A percentile compares a stretch with the other conserved stretches of the same genome.
These are phyloP conservation scores for Menura novaehollandiae DNA, from an alignment of 2,113 vertebrate species.

Conservation along the genomic window DNA sequence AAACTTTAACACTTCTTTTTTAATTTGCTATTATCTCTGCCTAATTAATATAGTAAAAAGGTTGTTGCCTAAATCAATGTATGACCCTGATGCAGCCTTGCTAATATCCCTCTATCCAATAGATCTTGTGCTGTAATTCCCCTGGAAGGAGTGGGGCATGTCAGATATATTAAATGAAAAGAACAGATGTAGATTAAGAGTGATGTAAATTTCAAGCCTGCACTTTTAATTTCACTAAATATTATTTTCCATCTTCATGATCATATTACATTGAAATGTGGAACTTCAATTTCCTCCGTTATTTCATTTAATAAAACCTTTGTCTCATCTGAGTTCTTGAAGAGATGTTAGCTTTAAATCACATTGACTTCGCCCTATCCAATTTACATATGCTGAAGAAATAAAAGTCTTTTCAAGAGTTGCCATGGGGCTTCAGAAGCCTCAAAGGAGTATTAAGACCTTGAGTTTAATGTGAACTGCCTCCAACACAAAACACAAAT, in stretches of 20 bases:
- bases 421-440: conserved; percentile 54
- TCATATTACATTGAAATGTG: conserved; percentile 61
- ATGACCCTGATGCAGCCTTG: neutral
- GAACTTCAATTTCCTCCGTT: conserved; percentile 67
- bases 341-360: conserved; percentile 75
- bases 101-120: conserved; percentile 39
- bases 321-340: conserved; percentile 71
- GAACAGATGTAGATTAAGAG: conserved; percentile 56
- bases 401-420: conserved; percentile 74
- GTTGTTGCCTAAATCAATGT: neutral
- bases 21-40: neutral
- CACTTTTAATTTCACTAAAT: conserved; percentile 75
- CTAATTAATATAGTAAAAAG: conserved; percentile 28
- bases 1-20: neutral
- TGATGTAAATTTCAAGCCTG: conserved; percentile 55
- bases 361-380: conserved; percentile 67
- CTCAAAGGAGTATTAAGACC: conserved; percentile 73
- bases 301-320: conserved; percentile 72
- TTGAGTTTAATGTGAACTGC: conserved; percentile 72
- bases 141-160: conserved; percentile 32
- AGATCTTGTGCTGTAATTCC: conserved; percentile 42
- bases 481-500: conserved; percentile 66
- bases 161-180: conserved; percentile 64
- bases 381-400: conserved; percentile 76
- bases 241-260: conserved; percentile 68